Base-by-base conservation (phyloP, 2,797 vertebrate genomes). In the Hipposideros larvatus region DNA sequence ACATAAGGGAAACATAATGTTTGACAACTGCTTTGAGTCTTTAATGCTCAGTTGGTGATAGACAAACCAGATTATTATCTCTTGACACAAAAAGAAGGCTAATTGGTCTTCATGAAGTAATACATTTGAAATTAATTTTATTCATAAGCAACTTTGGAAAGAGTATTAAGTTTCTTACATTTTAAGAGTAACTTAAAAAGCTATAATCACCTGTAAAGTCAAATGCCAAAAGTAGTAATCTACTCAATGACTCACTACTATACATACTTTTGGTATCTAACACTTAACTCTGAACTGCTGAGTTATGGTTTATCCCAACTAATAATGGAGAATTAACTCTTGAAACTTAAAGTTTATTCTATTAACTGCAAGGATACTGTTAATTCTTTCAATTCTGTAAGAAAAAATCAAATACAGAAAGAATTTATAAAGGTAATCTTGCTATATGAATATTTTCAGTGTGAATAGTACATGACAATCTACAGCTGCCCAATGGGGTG, bases 1-100 rank as follows among this genome's bases (percentile, higher is more conserved):
- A 57, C 26, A 88, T 92, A 22, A 65, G 15, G 11, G 2, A 10
- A 70, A 48, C 24, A 34, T 4, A 53, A 70, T 74, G 2, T 82
- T n/a, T 61, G 28, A 93, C 14, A 90, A 83, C 16, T 31, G 13
- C 63, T 96, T 19, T 68, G 53, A 74, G 8, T 66, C 21, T 75
- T 90, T 78, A 89, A 26, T 87, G 5, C 7, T 71, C 41, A 55
- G 0, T 28, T 94, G 71, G 15, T 31, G 18, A 92, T 2, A 59
- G 41, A 65, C 21, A 74, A 5, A 43, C 0, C 14, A 94, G 24
- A 24, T 90, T 43, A 61, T 46, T 37, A 84, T 82, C 16, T 73
- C 22, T 63, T 68, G 31, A 74, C 41, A 78, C 2, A 59, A 26
- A 88, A 83, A 66, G 28, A 19, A 5, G n/a, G 34, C 11, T 66